phyloP scores from a whole-genome alignment of 2,113 vertebrate genomes.

The Trogon surrucura region DNA sequence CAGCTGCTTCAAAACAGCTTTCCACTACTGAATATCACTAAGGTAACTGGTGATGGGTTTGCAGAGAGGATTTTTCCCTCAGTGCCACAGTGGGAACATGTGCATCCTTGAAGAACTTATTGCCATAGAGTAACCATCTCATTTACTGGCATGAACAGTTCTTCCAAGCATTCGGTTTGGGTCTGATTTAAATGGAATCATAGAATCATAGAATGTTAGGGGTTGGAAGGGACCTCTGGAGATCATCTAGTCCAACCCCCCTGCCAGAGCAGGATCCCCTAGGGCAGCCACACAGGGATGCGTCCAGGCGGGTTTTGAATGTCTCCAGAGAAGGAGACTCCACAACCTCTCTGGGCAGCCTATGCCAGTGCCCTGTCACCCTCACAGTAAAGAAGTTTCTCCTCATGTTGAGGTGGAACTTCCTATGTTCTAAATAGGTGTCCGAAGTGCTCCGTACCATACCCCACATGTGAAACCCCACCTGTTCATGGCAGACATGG shows the following conservation, averaged over 20 bases:
- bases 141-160: fast-evolving
- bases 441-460: background rate
- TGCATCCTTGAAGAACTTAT: background rate
- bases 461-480: background rate
- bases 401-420: too few relatives aligned
- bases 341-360: too few relatives aligned
- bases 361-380: too few relatives aligned
- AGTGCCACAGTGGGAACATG: background rate
- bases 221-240: too few relatives aligned
- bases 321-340: too few relatives aligned
- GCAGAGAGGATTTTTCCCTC: background rate
- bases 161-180: fast-evolving
- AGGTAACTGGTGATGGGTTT: background rate
- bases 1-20: background rate
- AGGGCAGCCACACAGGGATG: too few relatives aligned
- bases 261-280: too few relatives aligned
- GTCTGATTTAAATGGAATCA: background rate
- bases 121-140: background rate
- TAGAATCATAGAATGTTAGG: too few relatives aligned
- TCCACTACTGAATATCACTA: background rate
- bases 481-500: fast-evolving
- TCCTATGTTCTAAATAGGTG: background rate
- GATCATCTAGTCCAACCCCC: too few relatives aligned
- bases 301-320: too few relatives aligned
- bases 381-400: too few relatives aligned